Base-by-base conservation (phyloP, 1,140 invertebrate species). In the Hycleus phaleratus region DNA sequence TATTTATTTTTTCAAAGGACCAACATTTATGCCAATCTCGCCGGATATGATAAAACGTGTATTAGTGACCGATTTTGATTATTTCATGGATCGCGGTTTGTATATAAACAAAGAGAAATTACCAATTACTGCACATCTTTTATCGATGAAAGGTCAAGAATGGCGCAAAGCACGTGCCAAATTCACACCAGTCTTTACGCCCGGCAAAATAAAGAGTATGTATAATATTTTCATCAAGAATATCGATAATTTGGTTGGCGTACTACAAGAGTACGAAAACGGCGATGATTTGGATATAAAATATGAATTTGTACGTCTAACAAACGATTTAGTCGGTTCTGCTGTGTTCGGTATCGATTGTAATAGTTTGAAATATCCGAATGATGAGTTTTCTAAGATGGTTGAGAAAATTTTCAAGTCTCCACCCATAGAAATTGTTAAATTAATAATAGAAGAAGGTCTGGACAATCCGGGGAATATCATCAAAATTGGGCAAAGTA, bases 341-440 rank as follows among this genome's bases (percentile, higher is more conserved):
- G 47, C 43, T 6, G 75, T 73, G 12, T 80, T 80, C 62, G 79
- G 79, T n/a, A 64, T 79, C 2, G 70, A 78, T 26, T 72, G 72
- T 4, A 71, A 79, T 53, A 75, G 73, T 8, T 67, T 79, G 46
- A 63, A 63, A 18, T 55, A 72, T 57, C 62, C 69, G 0, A 56
- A 74, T 32, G 71, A 75, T 40, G 68, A 74, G 40, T 79, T 79
- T 25, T 4, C 42, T 2, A 12, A 45, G 4, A 53, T 53, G 51
- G 51, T 53, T 2, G 51, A 42, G 4, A 44, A 46, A 42, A 53
- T 53, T 42, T 53, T 53, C 39, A 45, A 45, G 8, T 38, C 32
- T 26, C 42, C 51, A n/a, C 39, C 51, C 11, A 44, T 26, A 32
- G 46, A 53, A 18, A 18, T 53, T 18, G 18, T 55, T 63, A 66